Evolutionary conservation across 2,888 invertebrate genomes (phyloP).

Genomic region (Sarcophaga rosellei): DNA sequence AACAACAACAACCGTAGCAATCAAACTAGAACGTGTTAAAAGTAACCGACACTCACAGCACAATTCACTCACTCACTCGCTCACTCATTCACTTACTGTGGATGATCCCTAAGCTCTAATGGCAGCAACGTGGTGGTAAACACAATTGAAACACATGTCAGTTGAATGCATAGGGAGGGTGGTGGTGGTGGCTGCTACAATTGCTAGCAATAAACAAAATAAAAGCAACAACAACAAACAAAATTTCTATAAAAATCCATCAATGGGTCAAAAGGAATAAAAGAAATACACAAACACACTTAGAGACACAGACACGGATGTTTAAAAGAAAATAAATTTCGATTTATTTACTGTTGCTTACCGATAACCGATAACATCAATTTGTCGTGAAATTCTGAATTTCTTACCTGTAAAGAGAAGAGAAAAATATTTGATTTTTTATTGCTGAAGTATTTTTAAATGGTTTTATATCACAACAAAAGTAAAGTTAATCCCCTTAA

Average conservation of each 20-base stretch:
- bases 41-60: conserved; percentile 46
- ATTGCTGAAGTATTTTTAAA: background rate
- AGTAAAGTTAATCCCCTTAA: too few relatives aligned
- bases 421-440: background rate
- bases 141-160: conserved; percentile 32
- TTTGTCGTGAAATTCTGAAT: background rate
- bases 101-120: conserved; percentile 30
- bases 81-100: conserved; percentile 1
- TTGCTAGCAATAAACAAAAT: conserved; percentile 3
- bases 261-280: conserved; percentile 19
- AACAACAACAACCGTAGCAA: background rate
- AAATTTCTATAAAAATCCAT: conserved; percentile 1
- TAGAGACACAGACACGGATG: too few relatives aligned
- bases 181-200: background rate
- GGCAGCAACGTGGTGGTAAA: conserved; percentile 8
- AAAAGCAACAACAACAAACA: background rate
- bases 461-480: background rate
- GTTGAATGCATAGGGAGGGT: background rate
- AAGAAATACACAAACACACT: background rate
- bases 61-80: conserved; percentile 26
- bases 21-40: conserved; percentile 52
- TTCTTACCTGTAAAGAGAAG: background rate
- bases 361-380: too few relatives aligned
- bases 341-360: too few relatives aligned
- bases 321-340: too few relatives aligned